Conservation (phyloP, 2,888 invertebrate genomes). For the Temnothorax rugatulus region DNA sequence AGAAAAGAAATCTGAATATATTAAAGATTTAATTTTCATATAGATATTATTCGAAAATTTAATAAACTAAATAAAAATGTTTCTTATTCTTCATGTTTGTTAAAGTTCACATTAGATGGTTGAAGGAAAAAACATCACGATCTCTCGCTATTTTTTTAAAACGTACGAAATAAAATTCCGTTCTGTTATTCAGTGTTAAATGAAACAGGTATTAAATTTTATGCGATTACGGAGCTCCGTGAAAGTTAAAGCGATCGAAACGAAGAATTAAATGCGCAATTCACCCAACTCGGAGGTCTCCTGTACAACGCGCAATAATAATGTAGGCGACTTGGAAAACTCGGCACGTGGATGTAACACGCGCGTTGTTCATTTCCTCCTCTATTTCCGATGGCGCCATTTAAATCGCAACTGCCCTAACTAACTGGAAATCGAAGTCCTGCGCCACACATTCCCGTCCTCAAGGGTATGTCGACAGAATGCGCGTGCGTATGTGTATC, state of each 20-base stretch:
- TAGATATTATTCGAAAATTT: not conserved
- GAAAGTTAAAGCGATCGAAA: slow-evolving; percentile 22
- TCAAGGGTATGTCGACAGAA: slow-evolving; percentile 48
- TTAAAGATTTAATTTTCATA: not conserved
- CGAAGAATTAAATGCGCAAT: slow-evolving; percentile 23
- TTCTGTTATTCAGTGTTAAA: not conserved
- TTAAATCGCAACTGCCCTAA: slow-evolving; percentile 83
- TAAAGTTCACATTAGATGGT: not conserved
- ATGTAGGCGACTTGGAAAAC: slow-evolving; percentile 48
- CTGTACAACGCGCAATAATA: slow-evolving; percentile 11
- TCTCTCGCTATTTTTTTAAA: not conserved
- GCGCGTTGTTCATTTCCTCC: slow-evolving; percentile 84
- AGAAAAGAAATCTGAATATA: not conserved
- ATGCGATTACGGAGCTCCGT: not conserved
- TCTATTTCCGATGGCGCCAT: slow-evolving; percentile 83
- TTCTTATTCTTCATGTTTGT: not conserved
- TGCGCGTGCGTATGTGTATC: not conserved
- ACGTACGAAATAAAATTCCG: not conserved
- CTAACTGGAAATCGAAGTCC: slow-evolving; percentile 82
- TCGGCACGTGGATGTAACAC: slow-evolving; percentile 40
- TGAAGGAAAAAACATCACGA: not conserved
- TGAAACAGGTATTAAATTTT: not conserved
- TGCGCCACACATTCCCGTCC: slow-evolving; percentile 61
- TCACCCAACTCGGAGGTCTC: not conserved
- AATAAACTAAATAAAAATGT: not conserved